phyloP scores from a whole-genome alignment of 2,113 vertebrate species.

The Aldabrachelys gigantea region DNA sequence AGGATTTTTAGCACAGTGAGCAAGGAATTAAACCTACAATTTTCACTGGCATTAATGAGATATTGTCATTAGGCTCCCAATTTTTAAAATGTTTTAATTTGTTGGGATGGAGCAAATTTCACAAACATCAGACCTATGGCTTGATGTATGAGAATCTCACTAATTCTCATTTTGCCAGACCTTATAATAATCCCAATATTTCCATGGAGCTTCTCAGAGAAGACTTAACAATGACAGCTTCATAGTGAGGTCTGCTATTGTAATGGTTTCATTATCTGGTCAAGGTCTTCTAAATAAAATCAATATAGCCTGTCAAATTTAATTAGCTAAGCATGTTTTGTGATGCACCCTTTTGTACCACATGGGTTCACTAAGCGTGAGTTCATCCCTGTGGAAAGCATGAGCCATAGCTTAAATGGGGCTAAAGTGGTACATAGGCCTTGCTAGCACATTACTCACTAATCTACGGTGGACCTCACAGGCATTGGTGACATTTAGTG shows the following conservation, averaged over 20 bases:
- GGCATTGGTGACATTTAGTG: background rate
- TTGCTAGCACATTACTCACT: background rate
- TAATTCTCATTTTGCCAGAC: background rate
- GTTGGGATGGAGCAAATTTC: background rate
- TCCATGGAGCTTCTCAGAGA: background rate
- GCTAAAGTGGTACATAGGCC: background rate
- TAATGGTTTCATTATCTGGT: slow-evolving; percentile 56
- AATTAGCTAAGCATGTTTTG: slow-evolving; percentile 53
- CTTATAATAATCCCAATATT: background rate
- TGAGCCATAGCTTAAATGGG: background rate
- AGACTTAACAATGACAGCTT: background rate
- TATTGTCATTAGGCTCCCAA: background rate
- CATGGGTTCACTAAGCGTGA: background rate
- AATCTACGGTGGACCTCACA: accelerated
- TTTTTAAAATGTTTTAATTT: background rate
- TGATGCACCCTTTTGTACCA: background rate
- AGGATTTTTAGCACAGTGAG: background rate
- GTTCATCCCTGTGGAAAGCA: background rate
- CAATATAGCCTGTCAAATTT: slow-evolving; percentile 1
- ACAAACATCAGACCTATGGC: background rate
- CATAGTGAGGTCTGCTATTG: background rate
- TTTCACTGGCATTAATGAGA: background rate
- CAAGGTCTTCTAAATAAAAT: background rate
- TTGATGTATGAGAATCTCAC: background rate
- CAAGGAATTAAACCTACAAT: background rate